Conservation (phyloP, 2,888 invertebrate species). For the Oligia latruncula region DNA sequence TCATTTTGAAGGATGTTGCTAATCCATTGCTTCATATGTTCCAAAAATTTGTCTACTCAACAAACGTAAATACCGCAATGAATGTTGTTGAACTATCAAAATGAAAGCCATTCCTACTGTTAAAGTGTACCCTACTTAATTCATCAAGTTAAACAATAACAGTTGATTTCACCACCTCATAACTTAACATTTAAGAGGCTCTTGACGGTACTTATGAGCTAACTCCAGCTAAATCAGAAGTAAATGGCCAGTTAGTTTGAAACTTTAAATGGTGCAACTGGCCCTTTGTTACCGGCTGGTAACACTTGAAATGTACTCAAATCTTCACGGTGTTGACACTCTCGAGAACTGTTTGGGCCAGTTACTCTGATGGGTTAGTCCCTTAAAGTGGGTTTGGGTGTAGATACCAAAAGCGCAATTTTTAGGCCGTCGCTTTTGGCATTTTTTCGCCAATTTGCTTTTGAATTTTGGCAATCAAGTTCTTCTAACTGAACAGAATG, state of each 20-base stretch:
- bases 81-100: not conserved
- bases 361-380: not conserved
- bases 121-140: conserved; percentile 13
- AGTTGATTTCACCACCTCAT: conserved; percentile 20
- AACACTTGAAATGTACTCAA: conserved; percentile 37
- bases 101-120: not conserved
- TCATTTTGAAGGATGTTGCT: not conserved
- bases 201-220: conserved; percentile 27
- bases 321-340: conserved; percentile 14
- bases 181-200: conserved; percentile 32
- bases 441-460: not conserved
- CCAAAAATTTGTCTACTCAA: not conserved
- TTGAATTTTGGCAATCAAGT: not conserved
- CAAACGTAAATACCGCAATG: not conserved
- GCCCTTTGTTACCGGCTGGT: not conserved
- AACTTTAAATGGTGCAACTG: too few species aligned
- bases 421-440: not conserved
- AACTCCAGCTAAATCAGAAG: conserved; percentile 30
- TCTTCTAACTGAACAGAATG: not conserved
- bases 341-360: conserved; percentile 9
- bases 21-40: not conserved
- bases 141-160: conserved; percentile 7
- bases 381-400: not conserved
- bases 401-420: conserved; percentile 3
- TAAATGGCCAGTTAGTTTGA: conserved; percentile 2